Conservation (phyloP, 2,888 invertebrate genomes). For the Macrosiphum euphorbiae region DNA sequence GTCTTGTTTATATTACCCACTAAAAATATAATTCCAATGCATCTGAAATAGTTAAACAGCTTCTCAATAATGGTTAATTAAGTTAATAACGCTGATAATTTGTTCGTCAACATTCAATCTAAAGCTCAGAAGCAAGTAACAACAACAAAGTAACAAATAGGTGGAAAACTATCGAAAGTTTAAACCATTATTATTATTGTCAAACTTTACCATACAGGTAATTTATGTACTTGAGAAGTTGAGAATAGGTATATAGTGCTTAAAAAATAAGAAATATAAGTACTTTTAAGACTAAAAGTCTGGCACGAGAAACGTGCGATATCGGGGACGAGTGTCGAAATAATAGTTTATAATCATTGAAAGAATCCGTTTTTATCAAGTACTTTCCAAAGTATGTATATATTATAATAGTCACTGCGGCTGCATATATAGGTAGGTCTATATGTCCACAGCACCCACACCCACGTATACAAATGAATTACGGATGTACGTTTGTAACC, state of each 20-base stretch:
- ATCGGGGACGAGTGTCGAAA: slow-evolving; percentile 24
- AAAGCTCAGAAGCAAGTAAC: neutral
- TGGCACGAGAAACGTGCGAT: slow-evolving; percentile 7
- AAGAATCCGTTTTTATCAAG: slow-evolving; percentile 10
- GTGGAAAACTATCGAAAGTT: neutral
- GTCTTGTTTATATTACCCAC: neutral
- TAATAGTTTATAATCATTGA: neutral
- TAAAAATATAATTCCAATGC: slow-evolving; percentile 21
- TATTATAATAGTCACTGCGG: neutral
- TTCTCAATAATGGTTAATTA: neutral
- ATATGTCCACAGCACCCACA: neutral
- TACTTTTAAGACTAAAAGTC: neutral
- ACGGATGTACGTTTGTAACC: slow-evolving; percentile 5
- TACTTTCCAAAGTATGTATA: slow-evolving; percentile 24
- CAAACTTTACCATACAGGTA: neutral
- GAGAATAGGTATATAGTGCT: neutral
- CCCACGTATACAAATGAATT: slow-evolving; percentile 18
- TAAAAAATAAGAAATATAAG: neutral
- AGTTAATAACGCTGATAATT: neutral
- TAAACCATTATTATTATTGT: neutral
- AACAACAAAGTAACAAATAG: no score
- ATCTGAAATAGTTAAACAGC: slow-evolving; percentile 9
- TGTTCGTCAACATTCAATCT: neutral
- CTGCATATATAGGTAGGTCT: neutral
- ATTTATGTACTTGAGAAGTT: neutral